Evolutionary conservation across 2,113 vertebrate genomes (phyloP), one percentile per base, ranked within the genome.

Genomic region (Myrmophylax atrothorax): DNA sequence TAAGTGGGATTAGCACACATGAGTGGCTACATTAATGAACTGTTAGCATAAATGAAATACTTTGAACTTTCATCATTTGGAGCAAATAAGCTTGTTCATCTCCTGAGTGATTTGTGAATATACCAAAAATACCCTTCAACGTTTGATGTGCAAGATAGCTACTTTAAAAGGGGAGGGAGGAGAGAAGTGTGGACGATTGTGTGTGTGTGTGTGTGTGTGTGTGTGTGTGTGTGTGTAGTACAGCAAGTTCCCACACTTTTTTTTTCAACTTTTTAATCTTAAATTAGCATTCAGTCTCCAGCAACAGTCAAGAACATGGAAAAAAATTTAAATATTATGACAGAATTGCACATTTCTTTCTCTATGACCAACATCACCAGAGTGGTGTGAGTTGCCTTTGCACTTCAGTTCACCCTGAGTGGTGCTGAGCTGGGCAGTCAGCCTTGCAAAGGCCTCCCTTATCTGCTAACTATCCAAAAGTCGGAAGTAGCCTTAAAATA

Each of bases 31-130:
- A 64, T 89, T 92, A 94, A 94, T 92, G 93, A 94, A 92, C 60
- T 47, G 46, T 89, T 96, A 86, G 52, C 44, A 83, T 78, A 93
- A 93, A 91, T 90, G 50, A 63, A 94, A 88, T 88, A 90, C 55
- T 92, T 90, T 72, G 76, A 90, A 77, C 92, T 95, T 94, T 84
- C 79, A 90, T 90, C 64, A 90, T 88, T 94, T 88, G 52, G 55
- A 95, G 83, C 58, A 94, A 94, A 84, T 74, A 90, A 88, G 52
- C 47, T 86, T 5, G 14, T 92, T 93, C 72, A 35, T 90, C 68
- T 88, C 79, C 52, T 81, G 59, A 89, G 47, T 81, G 92, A 90
- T 88, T 91, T 93, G 64, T 83, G 53, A 93, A 74, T 53, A 49
- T 89, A 90, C 35, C 73, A 86, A 75, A 94, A 78, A 84, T 60